These are phyloP conservation scores for Thalassaphorura encarpata DNA, from an alignment of 1,140 invertebrate species.

Conservation along the genomic window DNA sequence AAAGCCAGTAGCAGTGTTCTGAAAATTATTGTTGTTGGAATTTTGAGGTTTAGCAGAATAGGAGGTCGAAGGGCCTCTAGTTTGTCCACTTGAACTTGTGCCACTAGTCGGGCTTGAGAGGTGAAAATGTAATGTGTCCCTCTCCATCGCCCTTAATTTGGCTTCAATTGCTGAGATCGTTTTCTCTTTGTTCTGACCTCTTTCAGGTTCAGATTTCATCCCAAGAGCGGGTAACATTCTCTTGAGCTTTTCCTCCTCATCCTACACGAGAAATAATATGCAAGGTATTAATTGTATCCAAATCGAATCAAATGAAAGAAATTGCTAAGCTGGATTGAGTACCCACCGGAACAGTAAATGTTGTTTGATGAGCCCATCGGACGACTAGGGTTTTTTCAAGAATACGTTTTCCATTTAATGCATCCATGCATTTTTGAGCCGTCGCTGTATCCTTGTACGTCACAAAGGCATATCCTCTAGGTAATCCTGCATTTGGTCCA, in stretches of 20 bases:
- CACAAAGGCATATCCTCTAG: slow-evolving; percentile 47
- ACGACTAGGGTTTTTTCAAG: slow-evolving; percentile 35
- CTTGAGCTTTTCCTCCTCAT: slow-evolving; percentile 31
- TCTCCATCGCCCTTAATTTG: slow-evolving; percentile 36
- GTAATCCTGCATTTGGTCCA: slow-evolving; percentile 42
- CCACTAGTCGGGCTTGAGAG: too few species aligned
- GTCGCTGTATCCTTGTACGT: slow-evolving; percentile 39
- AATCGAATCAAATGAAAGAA: not conserved
- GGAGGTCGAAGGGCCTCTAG: too few species aligned
- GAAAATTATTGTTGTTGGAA: too few species aligned
- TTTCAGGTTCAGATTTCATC: slow-evolving; percentile 13
- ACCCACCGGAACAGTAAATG: slow-evolving; percentile 33
- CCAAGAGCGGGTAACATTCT: slow-evolving; percentile 29
- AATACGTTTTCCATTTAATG: slow-evolving; percentile 39
- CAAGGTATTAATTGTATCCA: not conserved
- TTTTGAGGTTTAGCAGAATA: too few species aligned
- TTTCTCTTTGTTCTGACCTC: slow-evolving; percentile 26
- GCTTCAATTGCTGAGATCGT: slow-evolving; percentile 39
- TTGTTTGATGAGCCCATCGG: slow-evolving; percentile 28
- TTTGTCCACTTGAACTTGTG: too few species aligned
- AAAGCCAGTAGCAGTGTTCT: too few species aligned
- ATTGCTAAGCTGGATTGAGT: not conserved
- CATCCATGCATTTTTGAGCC: slow-evolving; percentile 30
- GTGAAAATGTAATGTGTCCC: slow-evolving; percentile 11
- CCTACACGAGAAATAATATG: slow-evolving; percentile 8